Conservation (phyloP, 2,797 vertebrate genomes). For the Chelonia mydas region DNA sequence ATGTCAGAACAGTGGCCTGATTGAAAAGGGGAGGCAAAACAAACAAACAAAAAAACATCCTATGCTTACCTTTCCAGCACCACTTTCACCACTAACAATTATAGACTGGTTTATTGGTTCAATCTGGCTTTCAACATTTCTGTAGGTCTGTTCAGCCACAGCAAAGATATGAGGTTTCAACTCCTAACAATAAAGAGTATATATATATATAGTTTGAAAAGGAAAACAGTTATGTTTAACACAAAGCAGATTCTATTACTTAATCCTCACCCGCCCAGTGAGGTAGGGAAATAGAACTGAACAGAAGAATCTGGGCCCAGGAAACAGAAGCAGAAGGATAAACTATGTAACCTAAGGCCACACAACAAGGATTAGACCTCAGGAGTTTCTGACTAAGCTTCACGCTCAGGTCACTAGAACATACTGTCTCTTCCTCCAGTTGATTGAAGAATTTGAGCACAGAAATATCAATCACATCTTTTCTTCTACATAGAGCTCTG, state of each 20-base stretch:
- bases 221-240: background rate
- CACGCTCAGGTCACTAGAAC: background rate
- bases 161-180: constrained; percentile 95
- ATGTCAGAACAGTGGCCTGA: background rate
- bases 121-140: constrained; percentile 90
- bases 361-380: background rate
- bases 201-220: background rate
- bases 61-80: constrained; percentile 93
- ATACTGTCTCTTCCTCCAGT: background rate
- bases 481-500: background rate
- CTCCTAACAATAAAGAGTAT: constrained; percentile 73
- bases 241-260: background rate
- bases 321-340: background rate
- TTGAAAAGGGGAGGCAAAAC: background rate
- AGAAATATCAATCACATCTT: background rate
- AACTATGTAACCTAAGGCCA: background rate
- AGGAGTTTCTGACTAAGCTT: background rate
- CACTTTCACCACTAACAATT: constrained; percentile 97
- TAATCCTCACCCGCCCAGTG: background rate
- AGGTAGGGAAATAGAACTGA: background rate
- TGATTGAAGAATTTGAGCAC: background rate
- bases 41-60: background rate
- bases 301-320: background rate
- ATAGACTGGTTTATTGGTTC: constrained; percentile 92
- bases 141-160: constrained; percentile 95